Evolutionary conservation across 2,797 vertebrate species (phyloP).

Genomic region (Lates japonicus): DNA sequence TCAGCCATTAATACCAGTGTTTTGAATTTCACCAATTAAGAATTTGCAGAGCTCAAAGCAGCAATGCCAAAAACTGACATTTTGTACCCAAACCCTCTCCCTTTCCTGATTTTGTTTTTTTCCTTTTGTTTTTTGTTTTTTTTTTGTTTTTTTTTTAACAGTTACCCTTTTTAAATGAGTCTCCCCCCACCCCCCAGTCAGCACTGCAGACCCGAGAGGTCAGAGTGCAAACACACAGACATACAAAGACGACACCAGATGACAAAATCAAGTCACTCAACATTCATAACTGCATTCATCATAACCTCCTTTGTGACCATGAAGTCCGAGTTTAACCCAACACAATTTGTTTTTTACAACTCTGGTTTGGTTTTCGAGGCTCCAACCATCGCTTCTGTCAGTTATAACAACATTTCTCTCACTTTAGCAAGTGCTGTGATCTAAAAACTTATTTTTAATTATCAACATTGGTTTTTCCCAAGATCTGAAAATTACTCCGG

Average conservation of each 20-base stretch:
- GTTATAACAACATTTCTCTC: not conserved
- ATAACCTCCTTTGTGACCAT: conserved; percentile 51
- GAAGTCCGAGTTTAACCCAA: not conserved
- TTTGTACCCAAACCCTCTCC: conserved; percentile 50
- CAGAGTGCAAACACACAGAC: conserved; percentile 21
- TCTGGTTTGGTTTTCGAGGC: not conserved
- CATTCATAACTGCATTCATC: conserved; percentile 44
- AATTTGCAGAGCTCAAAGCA: conserved; percentile 6
- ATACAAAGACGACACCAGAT: conserved; percentile 34
- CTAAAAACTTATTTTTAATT: not conserved
- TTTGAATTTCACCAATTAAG: conserved; percentile 26
- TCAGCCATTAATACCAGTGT: conserved; percentile 20
- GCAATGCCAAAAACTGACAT: not conserved
- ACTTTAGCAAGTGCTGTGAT: not conserved
- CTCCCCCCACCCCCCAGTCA: conserved; percentile 18
- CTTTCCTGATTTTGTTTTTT: not conserved
- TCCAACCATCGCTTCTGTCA: not conserved
- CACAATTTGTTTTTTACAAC: too few relatives aligned
- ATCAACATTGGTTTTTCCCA: not conserved
- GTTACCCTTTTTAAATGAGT: conserved; percentile 29
- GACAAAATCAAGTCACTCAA: conserved; percentile 40
- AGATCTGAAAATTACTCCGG: not conserved
- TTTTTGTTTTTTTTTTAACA: conserved; percentile 23
- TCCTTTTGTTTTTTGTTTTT: not conserved
- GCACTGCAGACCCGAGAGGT: conserved; percentile 36